These are phyloP conservation scores for Volucella zonaria DNA, from an alignment of 2,888 invertebrate genomes.

Conservation along the genomic window DNA sequence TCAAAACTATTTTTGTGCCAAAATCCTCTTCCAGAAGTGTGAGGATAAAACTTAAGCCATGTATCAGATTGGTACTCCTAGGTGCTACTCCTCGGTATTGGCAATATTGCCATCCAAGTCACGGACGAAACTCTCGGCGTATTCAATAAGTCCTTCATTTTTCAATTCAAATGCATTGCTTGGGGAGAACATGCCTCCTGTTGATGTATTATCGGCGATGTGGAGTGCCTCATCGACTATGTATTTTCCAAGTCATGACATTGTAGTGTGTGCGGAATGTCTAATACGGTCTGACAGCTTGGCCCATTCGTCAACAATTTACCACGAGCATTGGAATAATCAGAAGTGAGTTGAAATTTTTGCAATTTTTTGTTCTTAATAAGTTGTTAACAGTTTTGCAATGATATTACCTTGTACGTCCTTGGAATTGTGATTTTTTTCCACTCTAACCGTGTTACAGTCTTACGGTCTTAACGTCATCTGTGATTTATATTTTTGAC, in stretches of 20 bases:
- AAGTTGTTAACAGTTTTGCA: slow-evolving; percentile 21
- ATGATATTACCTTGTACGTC: slow-evolving; percentile 8
- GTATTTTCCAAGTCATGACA: too few relatives aligned
- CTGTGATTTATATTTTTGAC: slow-evolving; percentile 11
- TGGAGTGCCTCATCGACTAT: not conserved
- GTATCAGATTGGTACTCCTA: not conserved
- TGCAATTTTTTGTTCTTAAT: slow-evolving; percentile 13
- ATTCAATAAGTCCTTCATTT: slow-evolving; percentile 28
- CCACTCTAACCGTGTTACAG: not conserved
- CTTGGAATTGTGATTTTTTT: slow-evolving; percentile 25
- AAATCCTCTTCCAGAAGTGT: slow-evolving; percentile 2
- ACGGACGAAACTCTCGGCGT: slow-evolving; percentile 34
- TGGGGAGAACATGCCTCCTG: not conserved
- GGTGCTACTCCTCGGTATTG: slow-evolving; percentile 21
- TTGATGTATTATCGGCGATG: slow-evolving; percentile 22
- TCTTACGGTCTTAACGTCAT: too few relatives aligned
- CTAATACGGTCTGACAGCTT: slow-evolving; percentile 17
- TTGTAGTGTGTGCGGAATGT: slow-evolving; percentile 29
- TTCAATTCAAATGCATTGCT: slow-evolving; percentile 31
- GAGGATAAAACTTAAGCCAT: slow-evolving; percentile 4
- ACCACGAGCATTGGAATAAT: not conserved
- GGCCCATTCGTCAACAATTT: slow-evolving; percentile 7
- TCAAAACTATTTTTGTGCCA: slow-evolving; percentile 16
- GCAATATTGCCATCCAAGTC: slow-evolving; percentile 3
- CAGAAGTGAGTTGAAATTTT: slow-evolving; percentile 1